A percentile compares a stretch with the other conserved stretches of the same genome.
Evolutionary conservation across 2,797 vertebrate species (phyloP).

Genomic region (Threskiornis aethiopicus): DNA sequence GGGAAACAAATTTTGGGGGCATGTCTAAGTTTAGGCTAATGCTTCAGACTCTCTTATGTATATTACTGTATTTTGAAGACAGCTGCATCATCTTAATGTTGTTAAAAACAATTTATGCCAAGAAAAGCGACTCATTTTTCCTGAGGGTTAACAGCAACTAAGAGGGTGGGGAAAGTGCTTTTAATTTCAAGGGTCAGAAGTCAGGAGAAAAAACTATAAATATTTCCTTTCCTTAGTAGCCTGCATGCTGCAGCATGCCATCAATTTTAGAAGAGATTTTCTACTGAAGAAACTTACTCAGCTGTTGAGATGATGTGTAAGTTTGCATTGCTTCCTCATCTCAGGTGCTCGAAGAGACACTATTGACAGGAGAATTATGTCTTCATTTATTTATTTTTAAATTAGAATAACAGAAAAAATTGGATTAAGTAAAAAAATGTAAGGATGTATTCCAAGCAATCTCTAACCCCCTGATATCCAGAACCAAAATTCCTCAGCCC

Average conservation of each 20-base stretch:
- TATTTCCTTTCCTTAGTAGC: constrained; percentile 59
- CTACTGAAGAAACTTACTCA: constrained; percentile 34
- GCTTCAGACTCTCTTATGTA: background rate
- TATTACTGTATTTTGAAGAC: background rate
- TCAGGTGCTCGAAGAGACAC: background rate
- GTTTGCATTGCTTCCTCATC: background rate
- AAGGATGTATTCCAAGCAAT: background rate
- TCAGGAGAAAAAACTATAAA: constrained; percentile 65
- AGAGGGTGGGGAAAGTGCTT: constrained; percentile 55
- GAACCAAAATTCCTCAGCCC: background rate
- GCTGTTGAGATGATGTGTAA: background rate
- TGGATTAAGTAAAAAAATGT: constrained; percentile 8
- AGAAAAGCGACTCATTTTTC: constrained; percentile 65
- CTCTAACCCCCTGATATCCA: background rate
- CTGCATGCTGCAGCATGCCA: constrained; percentile 34
- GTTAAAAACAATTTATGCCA: constrained; percentile 43
- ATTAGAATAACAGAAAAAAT: background rate
- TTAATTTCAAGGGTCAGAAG: constrained; percentile 77
- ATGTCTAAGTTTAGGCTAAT: background rate
- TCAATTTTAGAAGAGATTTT: constrained; percentile 61
- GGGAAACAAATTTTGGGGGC: background rate
- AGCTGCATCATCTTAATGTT: constrained; percentile 14
- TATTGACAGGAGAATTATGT: background rate
- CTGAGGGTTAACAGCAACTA: constrained; percentile 59
- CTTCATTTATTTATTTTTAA: constrained; percentile 10